Conservation (phyloP, 2,797 vertebrate species). For the Lacerta bilineata region DNA sequence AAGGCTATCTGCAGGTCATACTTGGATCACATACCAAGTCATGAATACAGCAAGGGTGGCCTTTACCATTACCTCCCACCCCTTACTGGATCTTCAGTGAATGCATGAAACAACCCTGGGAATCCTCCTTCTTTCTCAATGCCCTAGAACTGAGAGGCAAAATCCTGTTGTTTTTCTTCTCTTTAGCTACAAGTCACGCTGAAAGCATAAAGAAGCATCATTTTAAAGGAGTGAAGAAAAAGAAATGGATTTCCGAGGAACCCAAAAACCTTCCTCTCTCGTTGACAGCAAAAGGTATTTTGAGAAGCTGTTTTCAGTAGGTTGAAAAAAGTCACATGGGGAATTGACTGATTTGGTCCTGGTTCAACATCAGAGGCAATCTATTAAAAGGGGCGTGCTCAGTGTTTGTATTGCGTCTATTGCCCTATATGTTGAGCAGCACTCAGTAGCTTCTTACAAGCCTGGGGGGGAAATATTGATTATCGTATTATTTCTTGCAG, state of each 20-base stretch:
- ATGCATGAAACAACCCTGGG: not conserved
- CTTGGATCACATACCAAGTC: not conserved
- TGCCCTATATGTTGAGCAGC: slow-evolving; percentile 21
- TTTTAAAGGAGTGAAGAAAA: slow-evolving; percentile 73
- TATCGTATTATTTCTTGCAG: slow-evolving; percentile 52
- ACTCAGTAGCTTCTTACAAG: not conserved
- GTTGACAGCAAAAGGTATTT: slow-evolving; percentile 71
- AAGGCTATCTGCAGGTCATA: not conserved
- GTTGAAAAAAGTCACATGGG: not conserved
- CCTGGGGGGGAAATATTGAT: slow-evolving; percentile 28
- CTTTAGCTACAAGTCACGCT: slow-evolving; percentile 58
- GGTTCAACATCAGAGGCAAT: not conserved
- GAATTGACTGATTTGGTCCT: not conserved
- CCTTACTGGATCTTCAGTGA: not conserved
- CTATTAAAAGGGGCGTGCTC: not conserved
- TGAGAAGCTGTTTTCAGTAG: slow-evolving; percentile 13
- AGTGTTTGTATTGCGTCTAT: not conserved
- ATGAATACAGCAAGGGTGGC: not conserved
- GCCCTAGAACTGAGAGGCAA: not conserved
- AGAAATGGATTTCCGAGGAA: slow-evolving; percentile 73
- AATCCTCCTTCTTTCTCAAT: not conserved
- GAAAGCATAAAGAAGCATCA: slow-evolving; percentile 68
- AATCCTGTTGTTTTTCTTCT: not conserved
- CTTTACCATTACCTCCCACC: not conserved
- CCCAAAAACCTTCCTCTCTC: slow-evolving; percentile 60